Evolutionary conservation across 2,113 vertebrate genomes (phyloP).

Genomic region (Rhinichthys klamathensis): DNA sequence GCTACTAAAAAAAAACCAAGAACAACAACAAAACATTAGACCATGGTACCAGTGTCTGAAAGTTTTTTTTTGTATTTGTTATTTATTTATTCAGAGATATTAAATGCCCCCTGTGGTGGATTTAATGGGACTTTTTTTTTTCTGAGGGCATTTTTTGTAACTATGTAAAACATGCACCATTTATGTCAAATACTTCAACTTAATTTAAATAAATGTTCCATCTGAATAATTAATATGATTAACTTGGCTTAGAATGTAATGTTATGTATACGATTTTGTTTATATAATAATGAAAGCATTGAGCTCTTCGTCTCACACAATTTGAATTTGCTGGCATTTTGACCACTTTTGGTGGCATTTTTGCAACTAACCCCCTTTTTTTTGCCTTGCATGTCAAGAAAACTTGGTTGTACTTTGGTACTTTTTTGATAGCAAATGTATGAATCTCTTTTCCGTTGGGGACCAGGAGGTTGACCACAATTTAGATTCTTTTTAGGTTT

Average conservation of each 20-base stretch:
- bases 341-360: background rate
- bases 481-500: background rate
- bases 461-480: background rate
- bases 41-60: background rate
- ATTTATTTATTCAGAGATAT: background rate
- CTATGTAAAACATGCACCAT: background rate
- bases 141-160: background rate
- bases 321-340: background rate
- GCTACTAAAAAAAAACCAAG: background rate
- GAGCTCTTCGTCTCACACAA: background rate
- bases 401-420: background rate
- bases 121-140: background rate
- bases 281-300: background rate
- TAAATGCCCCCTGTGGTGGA: background rate
- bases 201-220: background rate
- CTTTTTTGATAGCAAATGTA: background rate
- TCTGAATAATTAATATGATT: background rate
- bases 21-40: background rate
- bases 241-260: background rate
- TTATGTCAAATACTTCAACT: slow-evolving; percentile 6
- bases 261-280: background rate
- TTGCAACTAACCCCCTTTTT: background rate
- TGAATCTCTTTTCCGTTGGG: background rate
- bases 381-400: background rate
- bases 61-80: background rate